Base-by-base conservation (phyloP, 2,888 invertebrate species). In the Lithodes maja region DNA sequence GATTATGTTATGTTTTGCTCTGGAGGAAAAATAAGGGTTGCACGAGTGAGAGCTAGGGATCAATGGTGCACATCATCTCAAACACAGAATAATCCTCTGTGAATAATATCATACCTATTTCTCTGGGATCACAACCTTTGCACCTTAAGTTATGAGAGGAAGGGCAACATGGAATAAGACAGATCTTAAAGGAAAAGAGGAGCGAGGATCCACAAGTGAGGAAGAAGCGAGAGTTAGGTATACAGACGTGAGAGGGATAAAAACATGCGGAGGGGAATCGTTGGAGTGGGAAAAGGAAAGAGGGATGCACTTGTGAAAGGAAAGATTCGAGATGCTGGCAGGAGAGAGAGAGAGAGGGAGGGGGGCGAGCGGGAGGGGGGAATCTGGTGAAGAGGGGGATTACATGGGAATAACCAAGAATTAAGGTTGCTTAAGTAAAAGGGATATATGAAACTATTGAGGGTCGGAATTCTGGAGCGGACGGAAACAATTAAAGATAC, bases 191-290 rank as follows among this genome's bases (percentile, higher is more conserved):
- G 54, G 55, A n/a, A 15, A 7, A 53, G 54, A 55, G 3, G 84
- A 33, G 77, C 15, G 75, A n/a, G 75, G 52, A 55, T 83, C 17
- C 15, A 74, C 49, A 33, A 15, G 82, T 82, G 82, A 49, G 82
- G 17, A 68, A n/a, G 61, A n/a, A 17, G 17, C 33, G 33, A 33
- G 33, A 33, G 33, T 33, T 33, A 33, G 33, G 33, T 33, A 33
- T 33, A 33, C 33, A 33, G 33, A 33, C 33, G 33, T 33, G 33
- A 33, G 33, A 33, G 33, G 33, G 33, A 33, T 33, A 33, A 33
- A 33, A 33, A 33, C 33, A 33, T 33, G 55, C 3, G 81, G 17
- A 15, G n/a, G n/a, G 54, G 55, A 3, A 33, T 52, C 5, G 53
- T 17, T 17, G 49, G 75, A 33, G 5, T 75, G n/a, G 5, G 75